Evolutionary conservation across 2,113 vertebrate genomes (phyloP).

Genomic region (Leucoraja erinaceus): DNA sequence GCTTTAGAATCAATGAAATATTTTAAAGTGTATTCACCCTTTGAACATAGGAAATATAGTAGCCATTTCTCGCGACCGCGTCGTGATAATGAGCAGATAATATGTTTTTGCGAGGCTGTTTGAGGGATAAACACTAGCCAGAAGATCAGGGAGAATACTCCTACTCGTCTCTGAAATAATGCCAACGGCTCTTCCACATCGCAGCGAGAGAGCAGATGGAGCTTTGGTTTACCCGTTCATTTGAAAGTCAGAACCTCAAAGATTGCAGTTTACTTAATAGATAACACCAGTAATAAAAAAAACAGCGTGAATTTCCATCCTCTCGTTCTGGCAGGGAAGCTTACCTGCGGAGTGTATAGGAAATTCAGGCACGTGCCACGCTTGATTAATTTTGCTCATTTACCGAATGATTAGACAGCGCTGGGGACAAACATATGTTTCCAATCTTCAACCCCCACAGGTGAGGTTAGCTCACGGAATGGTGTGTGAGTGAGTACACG

Average conservation of each 20-base stretch:
- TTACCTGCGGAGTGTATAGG: not conserved
- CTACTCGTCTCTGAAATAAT: too few relatives aligned
- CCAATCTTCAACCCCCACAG: not conserved
- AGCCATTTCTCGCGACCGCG: not conserved
- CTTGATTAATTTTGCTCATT: not conserved
- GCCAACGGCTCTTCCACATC: not conserved
- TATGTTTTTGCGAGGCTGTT: not conserved
- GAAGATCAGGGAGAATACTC: too few relatives aligned
- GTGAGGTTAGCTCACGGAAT: not conserved
- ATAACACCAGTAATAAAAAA: not conserved
- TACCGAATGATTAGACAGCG: not conserved
- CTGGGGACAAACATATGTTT: not conserved
- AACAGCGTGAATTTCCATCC: not conserved
- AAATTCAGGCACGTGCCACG: not conserved
- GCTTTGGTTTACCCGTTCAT: not conserved
- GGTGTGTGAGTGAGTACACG: too few relatives aligned
- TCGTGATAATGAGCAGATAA: not conserved
- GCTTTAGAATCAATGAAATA: too few relatives aligned
- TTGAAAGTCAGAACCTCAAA: too few relatives aligned
- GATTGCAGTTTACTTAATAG: not conserved
- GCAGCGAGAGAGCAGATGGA: not conserved
- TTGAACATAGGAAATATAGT: too few relatives aligned
- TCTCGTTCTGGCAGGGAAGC: not conserved
- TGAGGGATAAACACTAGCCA: too few relatives aligned
- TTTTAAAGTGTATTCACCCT: too few relatives aligned